Evolutionary conservation across 2,888 invertebrate genomes (phyloP).

Genomic region (Coecobrya sp.): DNA sequence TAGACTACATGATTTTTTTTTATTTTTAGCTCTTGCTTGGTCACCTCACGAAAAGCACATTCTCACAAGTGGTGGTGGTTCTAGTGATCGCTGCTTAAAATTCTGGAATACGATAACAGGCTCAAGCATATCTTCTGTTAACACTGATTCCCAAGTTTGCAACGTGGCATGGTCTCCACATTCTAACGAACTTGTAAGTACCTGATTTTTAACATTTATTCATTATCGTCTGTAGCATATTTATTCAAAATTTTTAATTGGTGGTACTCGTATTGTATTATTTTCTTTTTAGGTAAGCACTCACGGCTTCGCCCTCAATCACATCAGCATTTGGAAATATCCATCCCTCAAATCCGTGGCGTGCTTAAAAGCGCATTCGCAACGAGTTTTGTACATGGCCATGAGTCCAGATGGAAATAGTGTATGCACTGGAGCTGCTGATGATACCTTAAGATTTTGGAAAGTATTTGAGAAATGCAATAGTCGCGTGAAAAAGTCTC

Average conservation of each 20-base stretch:
- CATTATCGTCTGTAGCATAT: too few relatives aligned
- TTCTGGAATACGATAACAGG: constrained; percentile 99
- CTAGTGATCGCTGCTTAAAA: constrained; percentile 96
- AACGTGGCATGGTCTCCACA: constrained; percentile 99
- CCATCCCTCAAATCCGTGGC: constrained; percentile 98
- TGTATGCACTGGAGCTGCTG: constrained; percentile 99
- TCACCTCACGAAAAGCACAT: constrained; percentile 99
- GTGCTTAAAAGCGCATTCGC: constrained; percentile 98
- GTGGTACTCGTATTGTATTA: too few relatives aligned
- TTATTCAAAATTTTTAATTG: too few relatives aligned
- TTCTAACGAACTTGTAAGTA: constrained; percentile 96
- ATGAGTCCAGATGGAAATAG: constrained; percentile 99
- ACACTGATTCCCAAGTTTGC: constrained; percentile 99
- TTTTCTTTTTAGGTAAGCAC: constrained; percentile 91
- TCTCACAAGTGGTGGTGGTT: constrained; percentile 99
- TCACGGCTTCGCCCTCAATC: constrained; percentile 99
- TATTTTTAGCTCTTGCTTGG: constrained; percentile 95
- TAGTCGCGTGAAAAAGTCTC: constrained; percentile 97
- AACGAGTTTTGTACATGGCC: constrained; percentile 97
- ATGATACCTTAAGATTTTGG: constrained; percentile 99
- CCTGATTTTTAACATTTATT: background rate
- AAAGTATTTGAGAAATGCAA: constrained; percentile 99
- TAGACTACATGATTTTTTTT: constrained; percentile 24
- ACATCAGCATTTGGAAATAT: constrained; percentile 99
- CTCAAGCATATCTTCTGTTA: constrained; percentile 99